These are phyloP conservation scores for Diorhabda sublineata DNA, from an alignment of 1,140 invertebrate species.

Conservation along the genomic window DNA sequence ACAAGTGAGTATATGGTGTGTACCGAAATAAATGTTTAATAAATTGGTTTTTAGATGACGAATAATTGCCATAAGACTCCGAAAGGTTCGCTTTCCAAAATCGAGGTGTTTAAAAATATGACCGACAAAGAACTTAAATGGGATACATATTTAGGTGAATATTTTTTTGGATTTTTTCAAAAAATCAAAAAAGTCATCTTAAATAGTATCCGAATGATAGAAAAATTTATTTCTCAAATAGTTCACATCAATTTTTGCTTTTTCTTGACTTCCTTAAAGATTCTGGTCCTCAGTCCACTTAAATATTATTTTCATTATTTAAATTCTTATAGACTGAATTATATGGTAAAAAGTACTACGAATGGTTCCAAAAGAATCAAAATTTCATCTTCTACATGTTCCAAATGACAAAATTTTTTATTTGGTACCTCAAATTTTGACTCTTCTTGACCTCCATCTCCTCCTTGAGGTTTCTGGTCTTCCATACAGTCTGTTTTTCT, in stretches of 20 bases:
- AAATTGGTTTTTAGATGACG: conserved; percentile 47
- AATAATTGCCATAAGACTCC: conserved; percentile 54
- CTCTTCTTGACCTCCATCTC: no score
- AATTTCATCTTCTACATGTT: conserved; percentile 44
- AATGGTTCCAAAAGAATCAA: conserved; percentile 58
- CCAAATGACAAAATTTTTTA: no score
- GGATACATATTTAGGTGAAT: conserved; percentile 56
- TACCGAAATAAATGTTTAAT: background rate
- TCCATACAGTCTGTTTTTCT: conserved; percentile 5
- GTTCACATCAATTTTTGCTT: no score
- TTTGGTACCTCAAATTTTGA: no score
- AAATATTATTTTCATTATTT: background rate
- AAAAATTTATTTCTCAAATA: no score
- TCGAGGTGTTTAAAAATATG: conserved; percentile 52
- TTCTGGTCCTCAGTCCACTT: no score
- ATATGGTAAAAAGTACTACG: conserved; percentile 85
- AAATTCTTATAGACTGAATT: conserved; percentile 61
- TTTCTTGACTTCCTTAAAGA: no score
- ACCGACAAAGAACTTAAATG: conserved; percentile 52
- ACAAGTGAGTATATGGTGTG: conserved; percentile 30
- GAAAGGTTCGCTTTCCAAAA: conserved; percentile 50
- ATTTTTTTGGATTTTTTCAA: conserved; percentile 39
- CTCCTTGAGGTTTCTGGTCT: no score
- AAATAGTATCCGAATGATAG: conserved; percentile 39
- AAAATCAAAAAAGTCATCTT: conserved; percentile 55